phyloP scores from a whole-genome alignment of 2,888 invertebrate genomes.

The Podabrus alpinus region DNA sequence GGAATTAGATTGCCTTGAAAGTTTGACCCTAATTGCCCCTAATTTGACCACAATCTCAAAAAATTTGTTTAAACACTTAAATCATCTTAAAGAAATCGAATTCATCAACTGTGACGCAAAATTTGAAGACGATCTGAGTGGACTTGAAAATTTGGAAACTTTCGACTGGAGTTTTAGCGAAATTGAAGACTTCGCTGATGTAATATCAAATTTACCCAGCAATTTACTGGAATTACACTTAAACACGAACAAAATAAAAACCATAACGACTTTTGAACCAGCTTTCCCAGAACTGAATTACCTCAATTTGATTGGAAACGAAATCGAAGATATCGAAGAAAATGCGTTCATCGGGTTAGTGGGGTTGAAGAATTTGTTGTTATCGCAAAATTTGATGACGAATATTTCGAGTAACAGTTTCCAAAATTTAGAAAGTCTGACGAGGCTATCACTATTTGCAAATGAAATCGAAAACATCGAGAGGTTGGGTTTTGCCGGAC shows the following conservation, averaged over 20 bases:
- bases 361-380: constrained; percentile 3
- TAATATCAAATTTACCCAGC: background rate
- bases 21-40: background rate
- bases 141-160: background rate
- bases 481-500: background rate
- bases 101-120: background rate
- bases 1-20: background rate
- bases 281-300: background rate
- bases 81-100: background rate
- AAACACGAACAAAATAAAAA: background rate
- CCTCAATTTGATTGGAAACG: constrained; percentile 7
- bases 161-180: background rate
- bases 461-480: background rate
- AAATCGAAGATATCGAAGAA: background rate
- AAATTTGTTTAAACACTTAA: background rate
- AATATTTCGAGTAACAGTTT: constrained; percentile 1
- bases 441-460: background rate
- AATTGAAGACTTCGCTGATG: background rate
- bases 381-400: constrained; percentile 7
- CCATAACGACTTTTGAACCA: background rate
- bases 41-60: background rate
- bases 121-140: background rate
- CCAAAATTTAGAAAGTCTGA: background rate
- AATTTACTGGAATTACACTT: background rate
- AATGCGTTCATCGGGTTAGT: background rate